Evolutionary conservation across 2,888 invertebrate genomes (phyloP), one percentile per base, ranked within the genome.

Genomic region (Ditula angustiorana): DNA sequence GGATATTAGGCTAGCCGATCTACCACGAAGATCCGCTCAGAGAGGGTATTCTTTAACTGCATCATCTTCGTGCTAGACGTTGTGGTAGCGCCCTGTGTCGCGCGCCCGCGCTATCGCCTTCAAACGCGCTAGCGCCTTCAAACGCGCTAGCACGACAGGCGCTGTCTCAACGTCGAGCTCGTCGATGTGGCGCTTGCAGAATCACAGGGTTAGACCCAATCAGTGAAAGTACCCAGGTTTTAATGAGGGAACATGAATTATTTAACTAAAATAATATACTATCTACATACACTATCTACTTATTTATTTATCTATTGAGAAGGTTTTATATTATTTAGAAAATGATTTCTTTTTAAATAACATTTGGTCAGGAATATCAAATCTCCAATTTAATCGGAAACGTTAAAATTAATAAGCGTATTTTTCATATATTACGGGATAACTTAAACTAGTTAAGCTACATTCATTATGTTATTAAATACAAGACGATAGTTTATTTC

Each of bases 371-470:
- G 88, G 86, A 92, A 90, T 92, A 91, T 92, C 88, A 87, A 89
- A 78, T 88, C 80, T 83, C 91, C 90, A 90, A 90, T 92, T 88
- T 86, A 76, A 91, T 91, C 91, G 90, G 92, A 92, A 89, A 89
- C 81, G 89, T 91, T 92, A 92, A 91, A 91, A 91, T 92, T 92
- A 92, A 92, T 92, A 92, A 92, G 92, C 92, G 92, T 92, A 92
- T 90, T 88, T 86, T 87, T 90, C 84, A 90, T 90, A 63, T 63
- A 57, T 57, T 63, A 88, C 86, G 87, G 90, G 85, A 88, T 88
- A 69, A 67, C 59, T 58, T 67, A 66, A 60, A 59, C 70, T 72
- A 72, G 47, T 67, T 71, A 71, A 68, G 67, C 63, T 68, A 67
- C 62, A 69, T 66, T 53, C 68, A 65, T 46, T 58, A 58, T 53